Conservation (phyloP, 2,888 invertebrate genomes). For the Eulithis testata region DNA sequence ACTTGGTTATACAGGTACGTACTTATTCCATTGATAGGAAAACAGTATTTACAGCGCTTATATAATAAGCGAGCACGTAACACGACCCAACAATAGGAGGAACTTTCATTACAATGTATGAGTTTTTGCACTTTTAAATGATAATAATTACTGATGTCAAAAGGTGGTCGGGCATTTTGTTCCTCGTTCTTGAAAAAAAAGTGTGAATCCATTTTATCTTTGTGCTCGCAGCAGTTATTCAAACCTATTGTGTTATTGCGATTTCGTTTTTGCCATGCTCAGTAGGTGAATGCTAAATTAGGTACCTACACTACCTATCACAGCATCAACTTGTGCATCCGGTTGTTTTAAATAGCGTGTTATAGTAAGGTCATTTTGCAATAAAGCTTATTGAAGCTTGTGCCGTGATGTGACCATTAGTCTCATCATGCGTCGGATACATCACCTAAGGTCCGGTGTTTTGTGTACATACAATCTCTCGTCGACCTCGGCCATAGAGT, state of each 20-base stretch:
- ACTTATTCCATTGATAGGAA: conserved; percentile 33
- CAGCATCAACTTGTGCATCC: conserved; percentile 21
- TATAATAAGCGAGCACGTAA: conserved; percentile 33
- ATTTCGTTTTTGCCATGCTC: conserved; percentile 23
- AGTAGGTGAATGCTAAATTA: conserved; percentile 31
- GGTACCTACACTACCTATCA: conserved; percentile 11
- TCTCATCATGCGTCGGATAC: conserved; percentile 39
- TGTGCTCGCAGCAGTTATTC: conserved; percentile 30
- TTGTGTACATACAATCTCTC: conserved; percentile 42
- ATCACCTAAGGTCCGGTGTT: conserved; percentile 44
- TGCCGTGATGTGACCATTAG: conserved; percentile 44
- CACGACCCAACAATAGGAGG: conserved; percentile 36
- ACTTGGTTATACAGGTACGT: conserved; percentile 21
- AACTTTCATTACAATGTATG: conserved; percentile 36
- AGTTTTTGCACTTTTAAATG: conserved; percentile 39
- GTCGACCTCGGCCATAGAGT: conserved; percentile 41
- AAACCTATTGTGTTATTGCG: conserved; percentile 28
- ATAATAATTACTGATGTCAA: conserved; percentile 35
- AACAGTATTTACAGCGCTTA: conserved; percentile 25
- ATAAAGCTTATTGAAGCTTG: conserved; percentile 25
- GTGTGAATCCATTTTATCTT: conserved; percentile 36
- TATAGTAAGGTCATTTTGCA: conserved; percentile 39
- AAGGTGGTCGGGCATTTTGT: conserved; percentile 31
- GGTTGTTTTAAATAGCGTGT: conserved; percentile 36
- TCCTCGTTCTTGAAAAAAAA: conserved; percentile 41